Percentiles rank a stretch among this genome's conserved stretches.
These are phyloP conservation scores for Subanguina moxae DNA, from an alignment of 1,140 invertebrate genomes.

Conservation along the genomic window DNA sequence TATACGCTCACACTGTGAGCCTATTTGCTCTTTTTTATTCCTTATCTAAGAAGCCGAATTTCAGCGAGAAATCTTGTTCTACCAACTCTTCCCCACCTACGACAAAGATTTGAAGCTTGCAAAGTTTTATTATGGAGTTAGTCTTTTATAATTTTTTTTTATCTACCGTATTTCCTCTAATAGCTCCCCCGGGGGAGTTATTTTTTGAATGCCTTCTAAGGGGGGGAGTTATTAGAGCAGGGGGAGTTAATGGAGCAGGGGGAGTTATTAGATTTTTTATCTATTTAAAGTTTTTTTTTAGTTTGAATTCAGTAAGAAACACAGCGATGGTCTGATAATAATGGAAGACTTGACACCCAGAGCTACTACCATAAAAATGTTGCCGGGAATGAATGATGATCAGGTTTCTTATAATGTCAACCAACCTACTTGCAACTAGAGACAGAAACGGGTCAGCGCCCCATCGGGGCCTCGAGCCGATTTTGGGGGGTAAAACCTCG, in stretches of 20 bases:
- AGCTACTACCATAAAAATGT: constrained; percentile 21
- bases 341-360: constrained; percentile 40
- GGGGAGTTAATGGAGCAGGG: no score
- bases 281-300: constrained; percentile 8
- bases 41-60: constrained; percentile 4
- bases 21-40: not conserved
- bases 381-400: constrained; percentile 39
- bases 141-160: constrained; percentile 24
- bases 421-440: no score
- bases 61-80: constrained; percentile 41
- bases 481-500: no score
- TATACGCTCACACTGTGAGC: constrained; percentile 2
- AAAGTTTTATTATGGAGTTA: constrained; percentile 39
- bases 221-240: no score
- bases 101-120: constrained; percentile 33
- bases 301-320: constrained; percentile 20
- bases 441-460: no score
- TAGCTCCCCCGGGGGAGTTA: no score
- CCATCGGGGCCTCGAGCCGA: no score
- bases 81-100: constrained; percentile 33
- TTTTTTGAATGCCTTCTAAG: no score
- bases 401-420: no score
- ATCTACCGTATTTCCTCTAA: no score
- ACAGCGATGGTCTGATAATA: constrained; percentile 39
- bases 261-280: not conserved